Evolutionary conservation across 2,113 vertebrate species (phyloP), one percentile per base, ranked within the genome.

Genomic region (Dipodomys ordii): DNA sequence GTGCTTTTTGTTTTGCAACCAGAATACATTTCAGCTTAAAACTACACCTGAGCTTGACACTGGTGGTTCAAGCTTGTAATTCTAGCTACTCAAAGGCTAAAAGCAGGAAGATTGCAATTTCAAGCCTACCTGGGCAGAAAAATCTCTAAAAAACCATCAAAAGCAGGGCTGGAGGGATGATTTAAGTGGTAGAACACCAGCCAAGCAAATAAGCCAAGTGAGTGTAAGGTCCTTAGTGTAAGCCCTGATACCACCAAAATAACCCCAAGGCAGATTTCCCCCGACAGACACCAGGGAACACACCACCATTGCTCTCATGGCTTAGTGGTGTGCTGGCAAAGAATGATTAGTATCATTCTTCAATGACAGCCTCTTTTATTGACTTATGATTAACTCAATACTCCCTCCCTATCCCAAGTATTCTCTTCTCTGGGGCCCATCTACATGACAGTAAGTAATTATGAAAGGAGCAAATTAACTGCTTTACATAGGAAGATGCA

Each of bases 371-470:
- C 39, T 88, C 83, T 82, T 87, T 49, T 46, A 88, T 73, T 81
- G 87, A 84, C 67, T 89, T 96, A 46, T n/a, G 69, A 87, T 77
- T 81, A 85, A 94, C 68, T 64, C 53, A 49, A 74, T 83, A 73
- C 53, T 67, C 90, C 81, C 39, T 93, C 89, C 90, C 71, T 67
- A 85, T 68, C 82, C 94, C 73, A 90, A 96, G 71, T 13, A 83
- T 19, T 46, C 1, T 28, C 28, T 88, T 92, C 88, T 94, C 76
- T 79, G 57, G 90, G 74, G 88, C 35, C 71, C 30, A n/a, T 71
- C 77, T 79, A 79, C 53, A 82, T 71, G 88, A 74, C 78, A 73
- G 72, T 87, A 92, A 79, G 53, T 72, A 94, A 94, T 93, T 49
- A 78, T 23, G 64, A 13, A 79, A 82, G 68, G 83, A 32, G 60